phyloP scores from a whole-genome alignment of 2,888 invertebrate species.

The Cosmia trapezina region DNA sequence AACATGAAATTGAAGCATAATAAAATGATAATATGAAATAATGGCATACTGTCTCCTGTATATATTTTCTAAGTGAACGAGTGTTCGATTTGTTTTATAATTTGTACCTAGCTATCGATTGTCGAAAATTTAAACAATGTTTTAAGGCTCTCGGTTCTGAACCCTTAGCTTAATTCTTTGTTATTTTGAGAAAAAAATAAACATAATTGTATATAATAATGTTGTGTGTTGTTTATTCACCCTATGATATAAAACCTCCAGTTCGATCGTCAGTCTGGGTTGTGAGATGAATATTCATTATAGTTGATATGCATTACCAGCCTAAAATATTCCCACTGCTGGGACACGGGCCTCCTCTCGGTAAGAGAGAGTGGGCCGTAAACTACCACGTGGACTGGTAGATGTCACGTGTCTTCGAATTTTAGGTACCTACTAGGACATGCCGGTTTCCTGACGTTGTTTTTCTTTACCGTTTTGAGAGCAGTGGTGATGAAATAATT shows the following conservation, averaged over 20 bases:
- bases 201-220: constrained; percentile 86
- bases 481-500: too few relatives aligned
- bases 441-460: too few relatives aligned
- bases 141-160: constrained; percentile 84
- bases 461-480: too few relatives aligned
- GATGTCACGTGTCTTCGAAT: too few relatives aligned
- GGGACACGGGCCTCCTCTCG: too few relatives aligned
- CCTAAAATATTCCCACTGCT: too few relatives aligned
- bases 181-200: constrained; percentile 87
- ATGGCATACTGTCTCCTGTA: constrained; percentile 37
- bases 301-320: too few relatives aligned
- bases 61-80: constrained; percentile 39
- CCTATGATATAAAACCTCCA: neutral
- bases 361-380: too few relatives aligned
- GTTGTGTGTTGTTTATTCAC: constrained; percentile 49
- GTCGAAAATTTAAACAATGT: constrained; percentile 71
- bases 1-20: neutral
- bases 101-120: constrained; percentile 74
- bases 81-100: constrained; percentile 62
- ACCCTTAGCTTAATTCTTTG: constrained; percentile 88
- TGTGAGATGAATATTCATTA: neutral
- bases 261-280: neutral
- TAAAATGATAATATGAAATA: neutral
- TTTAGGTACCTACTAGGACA: too few relatives aligned
- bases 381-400: too few relatives aligned